Evolutionary conservation across 1,140 invertebrate genomes (phyloP).

Genomic region (Polyergus mexicanus): DNA sequence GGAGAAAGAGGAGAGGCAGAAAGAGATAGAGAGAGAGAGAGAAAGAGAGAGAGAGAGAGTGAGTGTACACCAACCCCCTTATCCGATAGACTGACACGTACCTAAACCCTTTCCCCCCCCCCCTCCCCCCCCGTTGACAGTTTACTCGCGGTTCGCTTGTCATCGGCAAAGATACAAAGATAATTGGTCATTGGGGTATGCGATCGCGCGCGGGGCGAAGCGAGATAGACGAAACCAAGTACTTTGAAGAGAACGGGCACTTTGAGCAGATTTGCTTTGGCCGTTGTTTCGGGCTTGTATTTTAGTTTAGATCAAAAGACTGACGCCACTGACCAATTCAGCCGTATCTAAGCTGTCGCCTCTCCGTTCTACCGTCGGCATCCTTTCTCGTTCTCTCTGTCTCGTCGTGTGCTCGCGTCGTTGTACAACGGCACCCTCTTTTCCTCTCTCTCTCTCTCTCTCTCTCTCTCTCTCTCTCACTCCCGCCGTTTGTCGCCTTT

Average conservation of each 20-base stretch:
- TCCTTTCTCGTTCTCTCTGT: constrained; percentile 54
- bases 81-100: constrained; percentile 76
- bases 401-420: constrained; percentile 51
- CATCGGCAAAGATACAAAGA: constrained; percentile 85
- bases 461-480: background rate
- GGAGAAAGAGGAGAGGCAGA: background rate
- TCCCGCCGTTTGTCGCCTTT: constrained; percentile 31
- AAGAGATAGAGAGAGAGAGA: constrained; percentile 13
- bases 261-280: constrained; percentile 86
- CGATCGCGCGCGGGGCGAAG: constrained; percentile 75
- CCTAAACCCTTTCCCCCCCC: constrained; percentile 83
- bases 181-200: constrained; percentile 86
- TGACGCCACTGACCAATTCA: constrained; percentile 83
- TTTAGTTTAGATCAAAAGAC: constrained; percentile 87
- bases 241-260: constrained; percentile 82
- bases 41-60: constrained; percentile 52
- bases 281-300: constrained; percentile 85
- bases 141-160: constrained; percentile 83
- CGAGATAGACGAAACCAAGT: constrained; percentile 80
- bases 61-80: constrained; percentile 63
- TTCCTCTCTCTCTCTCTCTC: background rate
- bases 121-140: constrained; percentile 80
- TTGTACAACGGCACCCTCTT: constrained; percentile 34
- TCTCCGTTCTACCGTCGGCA: constrained; percentile 48
- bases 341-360: constrained; percentile 82